Evolutionary conservation across 2,888 invertebrate species (phyloP), one percentile per base, ranked within the genome.

Genomic region (Lamellibrachia satsuma): DNA sequence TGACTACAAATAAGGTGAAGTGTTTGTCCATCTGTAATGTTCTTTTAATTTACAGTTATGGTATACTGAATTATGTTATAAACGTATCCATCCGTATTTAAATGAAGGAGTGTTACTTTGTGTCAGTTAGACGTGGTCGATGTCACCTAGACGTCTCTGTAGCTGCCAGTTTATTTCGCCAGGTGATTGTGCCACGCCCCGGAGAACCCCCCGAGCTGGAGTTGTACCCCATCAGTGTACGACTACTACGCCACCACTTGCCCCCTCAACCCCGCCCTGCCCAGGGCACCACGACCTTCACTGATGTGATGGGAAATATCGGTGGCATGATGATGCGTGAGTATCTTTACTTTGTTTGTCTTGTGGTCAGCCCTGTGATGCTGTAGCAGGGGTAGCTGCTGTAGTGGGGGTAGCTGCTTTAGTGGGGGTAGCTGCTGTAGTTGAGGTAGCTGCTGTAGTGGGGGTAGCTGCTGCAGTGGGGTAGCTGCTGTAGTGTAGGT

Each of bases 221-320:
- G 96, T 96, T 98, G 75, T 98, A 98, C 96, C 98, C 98, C 0
- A 96, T 98, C 90, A 98, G 98, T 95, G 96, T 98, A 94, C 97
- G 98, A 94, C 97, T 99, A 90, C 97, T 98, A 93, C 97, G 98
- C 75, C 98, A 98, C 96, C 97, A 97, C 94, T 93, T 95, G 51
- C 94, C 95, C 55, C 94, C 94, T 7, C 95, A 95, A 92, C 55
- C 57, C 2, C 94, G 95, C 91, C 94, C 96, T 6, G 97, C 97
- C 93, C 96, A 97, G 55, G 91, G 91, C 22, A 94, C 96, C 55
- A 96, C 95, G 92, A 94, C 96, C 15, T 96, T 96, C 96, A 96
- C 97, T 91, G 97, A 97, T 90, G 97, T 97, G 96, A 97, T 97
- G 94, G 97, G 97, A 90, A 97, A 97, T 52, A 97, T 96, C 97